Evolutionary conservation across 2,888 invertebrate genomes (phyloP).

Genomic region (Nomada ruficornis): DNA sequence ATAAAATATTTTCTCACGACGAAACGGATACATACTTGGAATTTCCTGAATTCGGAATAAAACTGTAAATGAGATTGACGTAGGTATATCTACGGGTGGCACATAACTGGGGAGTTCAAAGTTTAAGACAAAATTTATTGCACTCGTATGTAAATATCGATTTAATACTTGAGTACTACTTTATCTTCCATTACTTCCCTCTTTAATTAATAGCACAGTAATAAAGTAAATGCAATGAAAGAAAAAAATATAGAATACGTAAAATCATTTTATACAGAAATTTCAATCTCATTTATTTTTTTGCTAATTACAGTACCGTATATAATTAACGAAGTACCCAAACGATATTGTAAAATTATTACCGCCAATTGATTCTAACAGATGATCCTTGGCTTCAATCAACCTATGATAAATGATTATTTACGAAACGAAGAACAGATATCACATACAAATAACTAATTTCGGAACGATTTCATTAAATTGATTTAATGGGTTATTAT

Average conservation of each 20-base stretch:
- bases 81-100: conserved; percentile 43
- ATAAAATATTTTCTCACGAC: not conserved
- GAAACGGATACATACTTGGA: conserved; percentile 17
- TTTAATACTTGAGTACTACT: not conserved
- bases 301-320: no score
- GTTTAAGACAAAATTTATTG: conserved; percentile 53
- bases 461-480: conserved; percentile 15
- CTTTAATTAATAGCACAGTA: conserved; percentile 10
- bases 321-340: not conserved
- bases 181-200: not conserved
- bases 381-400: conserved; percentile 2
- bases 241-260: not conserved
- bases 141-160: conserved; percentile 32
- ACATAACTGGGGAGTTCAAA: conserved; percentile 44
- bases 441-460: not conserved
- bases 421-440: not conserved
- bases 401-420: conserved; percentile 15
- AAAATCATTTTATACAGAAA: conserved; percentile 25
- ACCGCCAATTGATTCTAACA: not conserved
- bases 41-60: conserved; percentile 63
- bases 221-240: not conserved
- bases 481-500: conserved; percentile 26
- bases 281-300: not conserved
- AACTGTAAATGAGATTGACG: conserved; percentile 32
- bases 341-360: not conserved